Evolutionary conservation across 2,113 vertebrate genomes (phyloP), one percentile per base, ranked within the genome.

Genomic region (Salvelinus alpinus): DNA sequence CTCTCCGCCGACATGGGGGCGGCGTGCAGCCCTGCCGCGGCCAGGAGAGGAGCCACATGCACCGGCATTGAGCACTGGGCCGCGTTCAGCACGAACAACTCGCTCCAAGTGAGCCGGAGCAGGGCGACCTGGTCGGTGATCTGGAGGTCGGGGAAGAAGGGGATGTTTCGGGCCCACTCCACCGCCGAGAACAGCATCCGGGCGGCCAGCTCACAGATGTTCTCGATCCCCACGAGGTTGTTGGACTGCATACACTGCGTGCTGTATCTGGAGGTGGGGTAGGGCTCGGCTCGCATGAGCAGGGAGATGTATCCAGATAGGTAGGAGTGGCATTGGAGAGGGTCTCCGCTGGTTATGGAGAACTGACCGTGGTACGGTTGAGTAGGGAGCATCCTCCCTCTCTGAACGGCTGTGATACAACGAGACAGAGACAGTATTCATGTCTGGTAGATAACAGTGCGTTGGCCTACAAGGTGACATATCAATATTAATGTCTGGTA

Each of bases 161-260:
- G 97, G 91, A 99, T 99, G 95, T 98, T 98, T 79, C 96, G 94
- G 85, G 97, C 97, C 97, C 97, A 99, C 92, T 99, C 97, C 90
- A 99, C 97, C 8, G 97, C 97, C 86, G 96, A 97, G 94, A 99
- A 99, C 76, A 99, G 95, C 95, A 99, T 96, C 90, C 97, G 92
- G 44, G 97, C 97, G 74, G 97, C 97, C 91, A 99, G 94, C 95
- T 99, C 97, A 81, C 97, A 99, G 95, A 99, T 99, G 95, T 99
- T 99, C 91, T 99, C 97, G 65, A 99, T 98, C 90, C 97, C 96
- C 96, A 98, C 96, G 91, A 97, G 93, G 94, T 96, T 98, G 91
- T 96, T 96, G 87, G 93, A 94, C 91, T 97, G 96, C 94, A 98
- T 96, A 91, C 97, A 98, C 88, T 98, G 97, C 64, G 95, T 97